Base-by-base conservation (phyloP, 2,888 invertebrate genomes). In the Thera britannica region DNA sequence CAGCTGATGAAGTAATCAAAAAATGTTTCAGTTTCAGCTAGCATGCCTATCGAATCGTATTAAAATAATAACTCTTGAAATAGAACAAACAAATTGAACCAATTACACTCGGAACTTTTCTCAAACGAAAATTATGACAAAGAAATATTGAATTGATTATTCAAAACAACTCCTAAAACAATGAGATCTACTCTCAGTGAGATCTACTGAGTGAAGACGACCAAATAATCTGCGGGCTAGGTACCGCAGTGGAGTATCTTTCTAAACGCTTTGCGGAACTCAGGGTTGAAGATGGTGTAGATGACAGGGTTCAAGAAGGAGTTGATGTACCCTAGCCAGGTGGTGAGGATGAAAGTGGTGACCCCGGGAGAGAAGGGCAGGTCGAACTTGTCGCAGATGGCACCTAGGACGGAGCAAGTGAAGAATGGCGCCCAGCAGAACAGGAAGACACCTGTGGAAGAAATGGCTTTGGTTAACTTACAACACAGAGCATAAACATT, bases 351-450 rank as follows among this genome's bases (percentile, higher is more conserved):
- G 91, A 99, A 99, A 60, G 97, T 97, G 35, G 97, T 96, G 77
- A 98, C 95, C 36, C 98, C 96, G 0, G 98, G 97, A 74, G 96
- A 96, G 87, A 97, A 98, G 74, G 96, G 95, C 77, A 95, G 94
- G 61, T 95, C 95, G 79, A 97, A 93, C 90, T 98, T 98, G 80
- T 97, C 97, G 94, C 99, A 99, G 88, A 99, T 96, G 8, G 99
- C 99, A 86, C 98, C 99, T 94, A 99, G 96, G 75, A 99, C 98
- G 91, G 98, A 99, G 94, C 99, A 98, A 2, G 98, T 98, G 95
- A 99, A 99, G 95, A 99, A 99, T 49, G 99, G 99, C 72, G 98
- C 97, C 99, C 99, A 99, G 92, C 99, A 99, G 83, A 99, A 96
- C 54, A 99, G 96, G 90, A 99, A 99, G 2, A 99, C 98, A 80